phyloP scores from a whole-genome alignment of 2,113 vertebrate species.

The Alethe diademata region DNA sequence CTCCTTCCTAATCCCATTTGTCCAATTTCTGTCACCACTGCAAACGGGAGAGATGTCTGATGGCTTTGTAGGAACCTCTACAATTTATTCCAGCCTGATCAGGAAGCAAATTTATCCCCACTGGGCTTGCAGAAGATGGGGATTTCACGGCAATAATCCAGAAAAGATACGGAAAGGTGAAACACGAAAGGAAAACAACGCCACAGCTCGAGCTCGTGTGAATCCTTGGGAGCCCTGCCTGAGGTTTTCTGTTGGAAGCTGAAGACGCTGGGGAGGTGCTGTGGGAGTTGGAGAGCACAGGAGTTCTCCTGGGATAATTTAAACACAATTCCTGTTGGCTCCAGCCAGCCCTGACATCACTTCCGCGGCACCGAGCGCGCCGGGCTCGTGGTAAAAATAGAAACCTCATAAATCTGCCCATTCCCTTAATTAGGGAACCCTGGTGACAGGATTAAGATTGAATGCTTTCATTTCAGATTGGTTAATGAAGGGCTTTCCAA shows the following conservation, averaged over 20 bases:
- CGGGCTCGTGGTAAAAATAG: slow-evolving; percentile 60
- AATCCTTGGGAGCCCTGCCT: slow-evolving; percentile 11
- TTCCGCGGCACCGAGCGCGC: slow-evolving; percentile 61
- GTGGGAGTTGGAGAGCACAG: slow-evolving; percentile 42
- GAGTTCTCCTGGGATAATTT: slow-evolving; percentile 51
- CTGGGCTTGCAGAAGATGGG: fast-evolving
- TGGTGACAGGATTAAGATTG: slow-evolving; percentile 53
- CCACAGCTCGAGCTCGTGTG: background rate
- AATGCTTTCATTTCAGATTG: slow-evolving; percentile 29
- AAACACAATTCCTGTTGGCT: slow-evolving; percentile 62
- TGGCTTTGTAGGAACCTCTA: background rate
- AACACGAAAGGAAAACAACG: background rate
- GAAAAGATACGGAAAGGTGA: background rate
- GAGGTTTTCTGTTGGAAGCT: background rate
- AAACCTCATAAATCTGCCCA: slow-evolving; percentile 56
- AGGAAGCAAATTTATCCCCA: fast-evolving
- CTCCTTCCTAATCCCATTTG: background rate
- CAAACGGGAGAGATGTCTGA: fast-evolving
- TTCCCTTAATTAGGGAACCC: slow-evolving; percentile 61
- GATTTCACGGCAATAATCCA: fast-evolving
- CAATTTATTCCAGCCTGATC: background rate
- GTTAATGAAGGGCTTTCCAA: slow-evolving; percentile 42
- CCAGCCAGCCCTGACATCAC: slow-evolving; percentile 60
- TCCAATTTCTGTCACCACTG: background rate
- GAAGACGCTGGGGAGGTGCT: background rate